Evolutionary conservation across 2,113 vertebrate species (phyloP).

Genomic region (Corydoras maculifer): DNA sequence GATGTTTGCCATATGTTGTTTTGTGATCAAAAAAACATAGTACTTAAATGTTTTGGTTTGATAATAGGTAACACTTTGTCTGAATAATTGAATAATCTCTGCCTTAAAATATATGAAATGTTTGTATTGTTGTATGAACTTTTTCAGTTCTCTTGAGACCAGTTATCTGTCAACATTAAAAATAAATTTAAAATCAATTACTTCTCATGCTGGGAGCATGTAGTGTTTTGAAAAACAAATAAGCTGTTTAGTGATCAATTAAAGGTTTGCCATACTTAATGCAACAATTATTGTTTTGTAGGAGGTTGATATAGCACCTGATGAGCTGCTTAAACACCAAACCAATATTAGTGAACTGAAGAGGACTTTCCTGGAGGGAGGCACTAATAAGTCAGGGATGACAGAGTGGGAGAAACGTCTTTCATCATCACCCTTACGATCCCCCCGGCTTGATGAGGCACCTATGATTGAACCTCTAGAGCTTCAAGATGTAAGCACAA

Average conservation of each 20-base stretch:
- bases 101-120: too few relatives aligned
- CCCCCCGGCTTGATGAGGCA: slow-evolving; percentile 77
- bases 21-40: too few relatives aligned
- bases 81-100: too few relatives aligned
- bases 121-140: too few relatives aligned
- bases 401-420: slow-evolving; percentile 95
- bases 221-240: too few relatives aligned
- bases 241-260: background rate
- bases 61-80: too few relatives aligned
- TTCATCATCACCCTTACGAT: slow-evolving; percentile 82
- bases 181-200: too few relatives aligned
- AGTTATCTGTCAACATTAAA: too few relatives aligned
- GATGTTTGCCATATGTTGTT: too few relatives aligned
- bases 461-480: slow-evolving; percentile 97
- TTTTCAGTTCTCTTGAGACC: too few relatives aligned
- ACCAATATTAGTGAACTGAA: slow-evolving; percentile 90
- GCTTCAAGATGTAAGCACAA: slow-evolving; percentile 77
- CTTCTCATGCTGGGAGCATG: too few relatives aligned
- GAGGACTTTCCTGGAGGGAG: slow-evolving; percentile 87
- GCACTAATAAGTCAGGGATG: slow-evolving; percentile 66
- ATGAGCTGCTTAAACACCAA: slow-evolving; percentile 80
- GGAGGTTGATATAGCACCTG: slow-evolving; percentile 69
- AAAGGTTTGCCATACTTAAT: background rate
- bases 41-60: too few relatives aligned
- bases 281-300: slow-evolving; percentile 25